Percentiles rank a stretch among this genome's conserved stretches.
Conservation (phyloP, 2,888 invertebrate genomes). For the Lacanobia oleracea region DNA sequence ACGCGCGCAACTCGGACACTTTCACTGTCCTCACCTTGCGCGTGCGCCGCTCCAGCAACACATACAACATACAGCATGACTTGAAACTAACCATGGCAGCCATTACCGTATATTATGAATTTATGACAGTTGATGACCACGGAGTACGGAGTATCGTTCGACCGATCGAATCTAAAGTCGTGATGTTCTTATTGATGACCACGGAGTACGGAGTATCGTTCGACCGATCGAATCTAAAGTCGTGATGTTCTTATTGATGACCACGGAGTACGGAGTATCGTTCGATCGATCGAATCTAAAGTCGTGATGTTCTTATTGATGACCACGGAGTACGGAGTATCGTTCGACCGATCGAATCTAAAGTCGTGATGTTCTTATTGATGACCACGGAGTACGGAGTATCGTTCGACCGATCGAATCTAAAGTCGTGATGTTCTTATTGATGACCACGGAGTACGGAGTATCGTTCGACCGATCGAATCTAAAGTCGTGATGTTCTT, state of each 20-base stretch:
- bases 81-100: background rate
- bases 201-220: background rate
- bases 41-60: background rate
- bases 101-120: slow-evolving; percentile 10
- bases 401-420: background rate
- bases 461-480: background rate
- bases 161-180: background rate
- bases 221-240: background rate
- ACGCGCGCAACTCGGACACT: slow-evolving; percentile 51
- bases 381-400: background rate
- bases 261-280: background rate
- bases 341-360: background rate
- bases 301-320: background rate
- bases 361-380: background rate
- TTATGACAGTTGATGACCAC: background rate
- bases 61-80: slow-evolving; percentile 3
- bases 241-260: background rate
- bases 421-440: background rate
- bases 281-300: background rate
- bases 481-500: background rate
- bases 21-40: slow-evolving; percentile 52
- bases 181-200: background rate
- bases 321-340: background rate
- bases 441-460: background rate
- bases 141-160: background rate